Percentiles rank a stretch among this genome's conserved stretches.
These are phyloP conservation scores for Dreissena rostriformis DNA, from an alignment of 1,140 invertebrate species.

Conservation along the genomic window DNA sequence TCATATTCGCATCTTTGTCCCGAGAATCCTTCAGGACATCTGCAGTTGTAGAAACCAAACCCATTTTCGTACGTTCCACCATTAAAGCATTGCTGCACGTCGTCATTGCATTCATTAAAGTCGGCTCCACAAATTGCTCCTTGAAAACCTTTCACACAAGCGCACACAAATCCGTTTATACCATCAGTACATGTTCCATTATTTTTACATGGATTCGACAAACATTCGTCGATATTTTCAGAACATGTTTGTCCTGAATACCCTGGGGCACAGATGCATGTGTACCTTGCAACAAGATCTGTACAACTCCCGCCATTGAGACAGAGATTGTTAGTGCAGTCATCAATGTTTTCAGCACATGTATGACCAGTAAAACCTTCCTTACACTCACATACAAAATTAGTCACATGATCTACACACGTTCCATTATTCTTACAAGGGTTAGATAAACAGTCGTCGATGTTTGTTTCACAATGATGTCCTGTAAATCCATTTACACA, in stretches of 20 bases:
- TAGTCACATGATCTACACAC: constrained; percentile 18
- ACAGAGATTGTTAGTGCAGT: constrained; percentile 8
- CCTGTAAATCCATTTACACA: constrained; percentile 84
- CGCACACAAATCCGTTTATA: background rate
- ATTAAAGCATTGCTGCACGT: constrained; percentile 36
- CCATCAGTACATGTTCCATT: constrained; percentile 34
- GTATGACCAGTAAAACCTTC: constrained; percentile 26
- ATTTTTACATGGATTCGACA: constrained; percentile 61
- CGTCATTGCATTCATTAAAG: constrained; percentile 86
- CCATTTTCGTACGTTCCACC: constrained; percentile 27
- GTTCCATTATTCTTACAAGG: constrained; percentile 81
- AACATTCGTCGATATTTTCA: constrained; percentile 14
- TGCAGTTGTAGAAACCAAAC: background rate
- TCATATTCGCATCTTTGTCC: constrained; percentile 95
- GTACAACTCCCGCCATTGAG: constrained; percentile 14
- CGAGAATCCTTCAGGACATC: constrained; percentile 86
- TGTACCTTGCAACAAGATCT: background rate
- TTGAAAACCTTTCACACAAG: constrained; percentile 87
- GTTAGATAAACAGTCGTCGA: constrained; percentile 9
- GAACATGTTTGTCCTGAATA: background rate
- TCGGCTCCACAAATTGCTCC: constrained; percentile 95
- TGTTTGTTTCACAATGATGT: constrained; percentile 83
- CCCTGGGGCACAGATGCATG: background rate
- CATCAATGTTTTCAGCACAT: constrained; percentile 33
- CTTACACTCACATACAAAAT: constrained; percentile 27